Evolutionary conservation across 2,113 vertebrate genomes (phyloP).

Genomic region (Aldabrachelys gigantea): DNA sequence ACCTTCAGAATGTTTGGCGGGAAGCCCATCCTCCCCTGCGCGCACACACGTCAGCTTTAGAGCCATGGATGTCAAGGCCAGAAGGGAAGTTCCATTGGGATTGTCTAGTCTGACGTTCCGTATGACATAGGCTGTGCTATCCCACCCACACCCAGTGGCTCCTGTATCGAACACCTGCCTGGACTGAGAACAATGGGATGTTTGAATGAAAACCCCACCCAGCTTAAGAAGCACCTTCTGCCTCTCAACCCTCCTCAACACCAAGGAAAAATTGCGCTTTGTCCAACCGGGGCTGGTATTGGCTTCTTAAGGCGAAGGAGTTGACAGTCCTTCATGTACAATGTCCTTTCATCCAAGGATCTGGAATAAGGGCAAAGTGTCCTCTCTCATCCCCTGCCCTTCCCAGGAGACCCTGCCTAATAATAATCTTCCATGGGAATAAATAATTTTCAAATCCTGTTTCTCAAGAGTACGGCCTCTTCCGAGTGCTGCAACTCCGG

Average conservation of each 20-base stretch:
- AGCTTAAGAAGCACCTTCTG: too few species aligned
- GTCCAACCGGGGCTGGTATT: too few species aligned
- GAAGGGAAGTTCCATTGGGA: too few species aligned
- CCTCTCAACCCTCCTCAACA: too few species aligned
- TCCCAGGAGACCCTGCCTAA: not conserved
- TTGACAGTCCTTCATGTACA: not conserved
- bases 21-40: accelerated
- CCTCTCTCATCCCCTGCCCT: too few species aligned
- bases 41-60: too few species aligned
- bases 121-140: not conserved
- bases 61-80: too few species aligned
- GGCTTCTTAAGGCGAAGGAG: not conserved
- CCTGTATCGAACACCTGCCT: not conserved
- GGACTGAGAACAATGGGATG: not conserved
- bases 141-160: not conserved
- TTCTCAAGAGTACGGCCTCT: too few species aligned
- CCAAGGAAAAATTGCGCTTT: too few species aligned
- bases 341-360: not conserved
- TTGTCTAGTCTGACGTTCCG: not conserved
- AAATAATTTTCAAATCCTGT: not conserved
- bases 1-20: too few species aligned
- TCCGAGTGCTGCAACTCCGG: too few species aligned
- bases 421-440: not conserved
- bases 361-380: not conserved
- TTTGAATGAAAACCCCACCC: not conserved